phyloP scores from a whole-genome alignment of 1,140 invertebrate species.

The Drosophila sturtevanti region DNA sequence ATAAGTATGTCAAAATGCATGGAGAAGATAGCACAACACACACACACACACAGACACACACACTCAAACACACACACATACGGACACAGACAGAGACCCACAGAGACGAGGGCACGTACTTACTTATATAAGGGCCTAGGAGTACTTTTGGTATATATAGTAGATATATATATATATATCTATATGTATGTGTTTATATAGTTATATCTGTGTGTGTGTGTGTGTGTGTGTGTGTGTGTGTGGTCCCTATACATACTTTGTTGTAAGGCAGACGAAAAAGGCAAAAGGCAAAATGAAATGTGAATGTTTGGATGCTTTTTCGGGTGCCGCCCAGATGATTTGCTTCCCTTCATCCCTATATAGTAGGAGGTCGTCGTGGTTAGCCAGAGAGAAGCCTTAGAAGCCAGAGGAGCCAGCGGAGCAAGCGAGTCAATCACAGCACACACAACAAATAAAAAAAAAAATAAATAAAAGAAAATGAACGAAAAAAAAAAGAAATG shows the following conservation, averaged over 20 bases:
- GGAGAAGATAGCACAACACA: constrained; percentile 61
- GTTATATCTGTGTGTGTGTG: constrained; percentile 9
- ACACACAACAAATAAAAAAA: constrained; percentile 16
- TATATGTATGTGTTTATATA: too few species aligned
- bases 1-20: constrained; percentile 82
- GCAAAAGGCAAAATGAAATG: constrained; percentile 65
- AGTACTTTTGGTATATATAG: constrained; percentile 59
- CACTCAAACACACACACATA: constrained; percentile 13
- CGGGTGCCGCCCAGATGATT: constrained; percentile 81
- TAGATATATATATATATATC: constrained; percentile 30
- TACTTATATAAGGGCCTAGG: constrained; percentile 78
- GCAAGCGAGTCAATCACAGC: constrained; percentile 29
- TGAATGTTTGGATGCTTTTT: constrained; percentile 59
- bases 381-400: background rate
- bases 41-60: constrained; percentile 16
- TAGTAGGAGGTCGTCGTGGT: constrained; percentile 2
- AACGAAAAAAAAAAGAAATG: constrained; percentile 20
- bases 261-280: constrained; percentile 55
- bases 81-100: background rate
- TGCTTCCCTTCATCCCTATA: constrained; percentile 26
- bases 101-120: constrained; percentile 67
- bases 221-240: constrained; percentile 36
- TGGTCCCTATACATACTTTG: constrained; percentile 16
- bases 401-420: constrained; percentile 30
- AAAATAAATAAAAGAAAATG: constrained; percentile 6